phyloP scores from a whole-genome alignment of 2,888 invertebrate species.

The Lobophora halterata region DNA sequence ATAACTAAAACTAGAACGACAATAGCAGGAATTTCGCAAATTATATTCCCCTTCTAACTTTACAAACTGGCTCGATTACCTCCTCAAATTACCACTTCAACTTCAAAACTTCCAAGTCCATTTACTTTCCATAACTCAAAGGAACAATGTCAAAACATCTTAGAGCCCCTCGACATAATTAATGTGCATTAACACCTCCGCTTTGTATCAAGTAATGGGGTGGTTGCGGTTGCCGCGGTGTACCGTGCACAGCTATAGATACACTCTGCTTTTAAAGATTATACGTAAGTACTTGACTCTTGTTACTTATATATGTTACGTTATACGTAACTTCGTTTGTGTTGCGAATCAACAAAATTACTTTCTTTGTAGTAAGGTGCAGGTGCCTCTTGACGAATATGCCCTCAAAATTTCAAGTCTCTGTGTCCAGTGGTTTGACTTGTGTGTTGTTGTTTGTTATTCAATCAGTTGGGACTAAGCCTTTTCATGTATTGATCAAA shows the following conservation, averaged over 20 bases:
- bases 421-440: too few relatives aligned
- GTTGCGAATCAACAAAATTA: too few relatives aligned
- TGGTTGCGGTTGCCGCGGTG: conserved; percentile 54
- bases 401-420: too few relatives aligned
- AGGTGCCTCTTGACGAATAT: too few relatives aligned
- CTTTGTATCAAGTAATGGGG: conserved; percentile 52
- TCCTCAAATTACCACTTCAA: conserved; percentile 26
- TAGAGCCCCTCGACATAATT: conserved; percentile 57
- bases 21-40: conserved; percentile 6
- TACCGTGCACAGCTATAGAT: conserved; percentile 51
- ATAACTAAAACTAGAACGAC: neutral
- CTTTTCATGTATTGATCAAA: too few relatives aligned
- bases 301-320: too few relatives aligned
- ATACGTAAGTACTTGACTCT: too few relatives aligned
- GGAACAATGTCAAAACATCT: conserved; percentile 62
- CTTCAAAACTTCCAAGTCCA: conserved; percentile 38
- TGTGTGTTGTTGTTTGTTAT: too few relatives aligned
- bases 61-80: conserved; percentile 24
- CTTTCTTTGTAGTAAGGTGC: too few relatives aligned
- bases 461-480: too few relatives aligned
- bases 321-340: too few relatives aligned
- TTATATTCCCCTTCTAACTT: conserved; percentile 15
- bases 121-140: conserved; percentile 57
- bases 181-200: conserved; percentile 70
- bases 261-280: conserved; percentile 37